Evolutionary conservation across 2,113 vertebrate genomes (phyloP).

Genomic region (Phocoena phocoena): DNA sequence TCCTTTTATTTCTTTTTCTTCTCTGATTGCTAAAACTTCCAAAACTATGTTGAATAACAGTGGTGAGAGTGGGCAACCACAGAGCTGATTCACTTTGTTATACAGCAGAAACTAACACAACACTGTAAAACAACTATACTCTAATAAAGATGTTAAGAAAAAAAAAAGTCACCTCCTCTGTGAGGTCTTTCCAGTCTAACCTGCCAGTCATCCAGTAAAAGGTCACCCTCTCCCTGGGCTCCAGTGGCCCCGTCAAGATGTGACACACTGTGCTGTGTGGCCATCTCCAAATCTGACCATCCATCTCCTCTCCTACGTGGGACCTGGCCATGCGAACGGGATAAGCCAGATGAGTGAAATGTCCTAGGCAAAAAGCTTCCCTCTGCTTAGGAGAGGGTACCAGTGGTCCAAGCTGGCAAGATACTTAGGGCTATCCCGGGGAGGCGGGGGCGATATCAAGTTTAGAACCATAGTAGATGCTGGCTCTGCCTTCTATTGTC

Average conservation of each 20-base stretch:
- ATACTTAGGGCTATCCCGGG: background rate
- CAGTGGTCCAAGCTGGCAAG: background rate
- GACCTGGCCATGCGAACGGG: background rate
- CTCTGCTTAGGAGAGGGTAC: background rate
- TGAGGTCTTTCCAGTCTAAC: background rate
- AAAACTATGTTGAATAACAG: no score
- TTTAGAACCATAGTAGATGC: background rate
- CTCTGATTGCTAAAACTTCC: no score
- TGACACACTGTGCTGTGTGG: background rate
- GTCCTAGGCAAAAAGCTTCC: background rate
- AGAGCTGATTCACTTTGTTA: no score
- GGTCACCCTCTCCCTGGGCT: background rate
- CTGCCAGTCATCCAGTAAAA: background rate
- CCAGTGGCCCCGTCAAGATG: background rate
- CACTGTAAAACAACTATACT: no score
- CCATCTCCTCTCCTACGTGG: background rate
- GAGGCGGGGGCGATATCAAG: background rate
- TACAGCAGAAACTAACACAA: no score
- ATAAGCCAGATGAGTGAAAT: background rate
- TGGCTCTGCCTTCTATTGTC: background rate
- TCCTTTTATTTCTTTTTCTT: no score
- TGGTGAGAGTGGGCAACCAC: no score
- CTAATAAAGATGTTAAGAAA: no score
- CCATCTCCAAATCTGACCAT: background rate
- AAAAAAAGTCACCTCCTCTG: background rate